Percentiles rank a stretch among this genome's conserved stretches.
phyloP scores from a whole-genome alignment of 2,888 invertebrate species.

The Melanostoma mellinum region DNA sequence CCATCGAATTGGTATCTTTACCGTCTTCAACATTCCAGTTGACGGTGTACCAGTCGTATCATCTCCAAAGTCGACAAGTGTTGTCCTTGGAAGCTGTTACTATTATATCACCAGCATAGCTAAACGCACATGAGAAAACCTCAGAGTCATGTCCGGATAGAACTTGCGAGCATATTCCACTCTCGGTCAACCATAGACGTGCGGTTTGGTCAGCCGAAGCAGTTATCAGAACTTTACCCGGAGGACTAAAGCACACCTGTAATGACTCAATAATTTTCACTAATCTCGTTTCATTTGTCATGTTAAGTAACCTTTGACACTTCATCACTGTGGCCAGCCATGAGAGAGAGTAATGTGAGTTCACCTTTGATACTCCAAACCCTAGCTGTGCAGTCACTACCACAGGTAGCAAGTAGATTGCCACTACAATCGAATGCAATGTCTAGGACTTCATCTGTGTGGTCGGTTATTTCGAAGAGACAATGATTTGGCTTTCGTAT shows the following conservation, averaged over 20 bases:
- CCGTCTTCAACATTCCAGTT: constrained; percentile 69
- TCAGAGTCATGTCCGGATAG: constrained; percentile 90
- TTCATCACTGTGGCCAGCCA: constrained; percentile 87
- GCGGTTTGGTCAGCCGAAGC: constrained; percentile 90
- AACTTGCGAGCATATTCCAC: constrained; percentile 88
- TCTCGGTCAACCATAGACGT: constrained; percentile 86
- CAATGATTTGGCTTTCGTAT: constrained; percentile 82
- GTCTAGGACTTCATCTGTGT: constrained; percentile 89
- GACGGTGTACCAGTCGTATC: constrained; percentile 86
- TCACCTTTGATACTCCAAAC: constrained; percentile 86
- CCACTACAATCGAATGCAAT: constrained; percentile 90
- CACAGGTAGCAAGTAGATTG: constrained; percentile 87
- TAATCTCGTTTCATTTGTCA: background rate
- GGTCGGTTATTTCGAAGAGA: constrained; percentile 84
- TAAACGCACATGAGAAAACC: constrained; percentile 92
- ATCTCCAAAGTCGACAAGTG: constrained; percentile 90
- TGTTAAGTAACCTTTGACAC: constrained; percentile 84
- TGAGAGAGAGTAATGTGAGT: constrained; percentile 84
- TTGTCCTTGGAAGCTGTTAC: constrained; percentile 93
- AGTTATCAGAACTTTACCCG: constrained; percentile 88
- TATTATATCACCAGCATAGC: constrained; percentile 89
- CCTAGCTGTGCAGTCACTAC: constrained; percentile 89
- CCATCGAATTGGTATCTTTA: background rate
- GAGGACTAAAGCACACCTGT: constrained; percentile 91
- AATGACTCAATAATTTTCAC: constrained; percentile 42